Percentiles rank a stretch among this genome's conserved stretches.
These are phyloP conservation scores for crab-eating macaque (Macaca fascicularis) DNA, from an alignment of 2,113 vertebrate species.

Conservation along the genomic window T2T-MFA8v1.1 NC_088379.1:146564001-146564500, in stretches of 20 bases:
- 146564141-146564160: neutral
- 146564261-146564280: neutral
- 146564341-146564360: neutral
- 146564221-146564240: constrained; percentile 12
- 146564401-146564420: neutral
- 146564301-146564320: neutral
- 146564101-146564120: neutral
- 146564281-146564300: neutral
- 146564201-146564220: neutral
- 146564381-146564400: neutral
- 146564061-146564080: neutral
- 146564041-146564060: neutral
- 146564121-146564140: neutral
- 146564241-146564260: neutral
- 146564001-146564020: neutral
- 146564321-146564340: neutral
- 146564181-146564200: neutral
- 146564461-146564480: neutral
- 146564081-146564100: neutral
- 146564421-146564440: neutral
- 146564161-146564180: neutral
- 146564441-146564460: neutral
- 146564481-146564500: neutral
- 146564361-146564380: neutral
- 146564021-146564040: neutral